Base-by-base conservation (phyloP, 64 coral and sea anemone species). In the Stichodactyla mertensii region DNA sequence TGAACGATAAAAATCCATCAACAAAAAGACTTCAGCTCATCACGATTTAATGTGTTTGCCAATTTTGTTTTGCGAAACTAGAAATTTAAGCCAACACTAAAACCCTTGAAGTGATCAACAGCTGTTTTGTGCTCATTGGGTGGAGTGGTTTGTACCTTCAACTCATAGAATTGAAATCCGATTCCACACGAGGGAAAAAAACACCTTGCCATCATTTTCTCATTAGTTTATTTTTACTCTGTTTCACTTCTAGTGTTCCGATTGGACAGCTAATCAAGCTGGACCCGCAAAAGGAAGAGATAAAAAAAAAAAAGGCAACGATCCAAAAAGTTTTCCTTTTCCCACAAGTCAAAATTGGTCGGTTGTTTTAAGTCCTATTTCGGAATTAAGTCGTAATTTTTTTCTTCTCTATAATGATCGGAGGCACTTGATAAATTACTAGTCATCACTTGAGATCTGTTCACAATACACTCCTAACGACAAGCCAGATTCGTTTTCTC, bases 361-460 rank as follows among this genome's bases (percentile, higher is more conserved):
- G n/a, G 11, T 31, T 31, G 10, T 31, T 31, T 74, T 74, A 26
- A 13, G n/a, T 74, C 69, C 69, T 74, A 10, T 81, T 53, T 81
- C 54, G 2, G 51, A 52, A 55, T 51, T 14, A 19, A 79, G 31
- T 51, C 16, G 36, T 45, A 81, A 81, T 4, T 19, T 53, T 15
- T 81, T 81, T 81, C 78, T 81, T 53, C 36, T 81, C 36, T 18
- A 45, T 81, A 53, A 81, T 81, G 36, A 81, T 81, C 15, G 26
- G 52, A 81, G 51, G 55, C 83, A 61, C 83, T 85, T 85, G 83
- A 85, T 64, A 61, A 61, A 36, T 52, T 61, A 85, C 83, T 64
- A 55, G 83, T 60, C 60, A 61, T 85, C 83, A 85, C 83, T 85
- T 64, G 83, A 85, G 60, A 61, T 58, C 83, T 60, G 53, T 85